Evolutionary conservation across 2,113 vertebrate species (phyloP), one percentile per base, ranked within the genome.

Genomic region (Hippopotamus amphibius): DNA sequence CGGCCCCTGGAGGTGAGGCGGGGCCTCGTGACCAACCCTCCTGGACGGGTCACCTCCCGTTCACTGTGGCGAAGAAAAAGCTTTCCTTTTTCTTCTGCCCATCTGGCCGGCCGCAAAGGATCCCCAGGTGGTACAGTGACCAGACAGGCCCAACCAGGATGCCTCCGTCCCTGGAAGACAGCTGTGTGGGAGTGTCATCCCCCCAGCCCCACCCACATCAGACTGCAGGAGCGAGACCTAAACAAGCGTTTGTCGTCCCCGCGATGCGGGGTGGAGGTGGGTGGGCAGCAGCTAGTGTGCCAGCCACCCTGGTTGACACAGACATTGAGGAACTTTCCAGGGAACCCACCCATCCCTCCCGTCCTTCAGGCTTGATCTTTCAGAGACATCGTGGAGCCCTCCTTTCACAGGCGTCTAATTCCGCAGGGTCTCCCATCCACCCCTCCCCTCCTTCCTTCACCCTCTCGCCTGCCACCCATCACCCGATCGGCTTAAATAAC

Each of bases 81-180:
- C n/a, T 94, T 77, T 79, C 16, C 68, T 94, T 72, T 65, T 55
- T 83, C 50, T 90, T 89, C 87, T 92, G 28, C 50, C 3, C 30
- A 48, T 33, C 71, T 24, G 13, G n/a, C 59, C 63, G n/a, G 37
- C 82, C 69, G 33, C 41, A 19, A 90, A 93, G 19, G 26, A 72
- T 48, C 77, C 65, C 57, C 43, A 30, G 53, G 59, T 30, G n/a
- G 41, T 21, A 6, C 88, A 11, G 9, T 28, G 41, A 50, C 30
- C 41, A 65, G 43, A 59, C 4, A 17, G n/a, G 37, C 77, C 33
- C 22, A 77, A 17, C 17, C 68, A 63, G n/a, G 72, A 43, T 10
- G 65, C 46, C 26, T 10, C 17, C 16, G 72, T 50, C 30, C 83
- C n/a, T 88, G 14, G 77, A 82, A 83, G 59, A 86, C 33, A 83